Percentiles rank a stretch among this genome's conserved stretches.
phyloP scores from a whole-genome alignment of 1,140 invertebrate species.

The Halesus radiatus region DNA sequence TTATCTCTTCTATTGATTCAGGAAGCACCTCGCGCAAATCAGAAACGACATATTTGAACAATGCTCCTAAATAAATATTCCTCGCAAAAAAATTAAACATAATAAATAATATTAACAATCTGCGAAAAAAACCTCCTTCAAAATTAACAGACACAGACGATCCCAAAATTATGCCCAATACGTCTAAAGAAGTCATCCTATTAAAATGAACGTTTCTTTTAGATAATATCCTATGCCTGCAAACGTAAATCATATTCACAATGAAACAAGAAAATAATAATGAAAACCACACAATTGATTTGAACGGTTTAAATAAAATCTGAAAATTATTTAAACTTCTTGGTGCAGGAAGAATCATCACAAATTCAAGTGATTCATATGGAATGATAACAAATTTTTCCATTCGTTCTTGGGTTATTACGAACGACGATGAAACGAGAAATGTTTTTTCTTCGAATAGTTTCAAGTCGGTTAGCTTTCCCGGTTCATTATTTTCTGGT shows the following conservation, averaged over 20 bases:
- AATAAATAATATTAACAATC: not conserved
- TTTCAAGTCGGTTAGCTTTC: too few relatives aligned
- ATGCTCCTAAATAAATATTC: not conserved
- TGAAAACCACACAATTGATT: not conserved
- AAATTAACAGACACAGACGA: not conserved
- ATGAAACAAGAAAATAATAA: not conserved
- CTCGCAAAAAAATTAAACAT: not conserved
- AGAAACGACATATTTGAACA: constrained; percentile 11
- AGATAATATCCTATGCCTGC: too few relatives aligned
- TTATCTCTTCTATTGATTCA: not conserved
- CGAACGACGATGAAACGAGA: not conserved
- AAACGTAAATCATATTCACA: too few relatives aligned
- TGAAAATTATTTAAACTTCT: not conserved
- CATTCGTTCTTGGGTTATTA: not conserved
- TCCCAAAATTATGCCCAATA: constrained; percentile 3
- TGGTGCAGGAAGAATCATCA: not conserved
- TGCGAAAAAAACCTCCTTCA: not conserved
- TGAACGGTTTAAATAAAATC: constrained; percentile 19
- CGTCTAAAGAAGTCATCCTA: not conserved
- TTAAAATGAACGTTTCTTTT: not conserved
- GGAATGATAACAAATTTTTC: not conserved
- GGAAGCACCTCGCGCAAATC: not conserved
- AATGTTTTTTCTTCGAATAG: not conserved
- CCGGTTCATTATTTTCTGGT: not conserved
- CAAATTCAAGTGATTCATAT: not conserved